These are phyloP conservation scores for Cephus sareptanus DNA, from an alignment of 2,888 invertebrate species.

Conservation along the genomic window DNA sequence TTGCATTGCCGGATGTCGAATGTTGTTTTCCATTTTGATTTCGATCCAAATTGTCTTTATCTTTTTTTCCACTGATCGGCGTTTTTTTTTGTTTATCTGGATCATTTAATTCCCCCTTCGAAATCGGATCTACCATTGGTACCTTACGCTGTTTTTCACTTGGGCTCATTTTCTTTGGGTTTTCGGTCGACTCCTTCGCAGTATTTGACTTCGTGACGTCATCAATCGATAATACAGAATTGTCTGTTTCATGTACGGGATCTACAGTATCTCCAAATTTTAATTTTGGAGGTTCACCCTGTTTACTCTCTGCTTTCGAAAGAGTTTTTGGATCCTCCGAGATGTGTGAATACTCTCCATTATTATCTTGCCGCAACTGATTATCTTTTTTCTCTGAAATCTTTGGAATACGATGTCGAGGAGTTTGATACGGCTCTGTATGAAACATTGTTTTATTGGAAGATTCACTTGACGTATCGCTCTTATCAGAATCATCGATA, in stretches of 20 bases:
- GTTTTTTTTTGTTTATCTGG: not conserved
- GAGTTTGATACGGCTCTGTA: slow-evolving; percentile 53
- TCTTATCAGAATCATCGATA: slow-evolving; percentile 41
- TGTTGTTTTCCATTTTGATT: slow-evolving; percentile 13
- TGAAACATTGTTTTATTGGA: slow-evolving; percentile 57
- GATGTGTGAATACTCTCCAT: not conserved
- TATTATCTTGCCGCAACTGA: not conserved
- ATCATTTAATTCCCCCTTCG: not conserved
- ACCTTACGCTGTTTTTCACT: not conserved
- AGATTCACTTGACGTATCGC: slow-evolving; percentile 57
- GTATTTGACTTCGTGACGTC: not conserved
- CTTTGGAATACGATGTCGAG: slow-evolving; percentile 37
- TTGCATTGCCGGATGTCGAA: slow-evolving; percentile 5
- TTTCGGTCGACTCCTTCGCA: slow-evolving; percentile 19
- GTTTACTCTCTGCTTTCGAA: not conserved
- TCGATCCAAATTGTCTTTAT: not conserved
- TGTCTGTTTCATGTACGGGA: not conserved
- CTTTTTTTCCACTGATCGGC: not conserved
- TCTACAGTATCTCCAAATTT: not conserved
- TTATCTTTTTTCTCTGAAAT: not conserved
- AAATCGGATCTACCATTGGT: not conserved
- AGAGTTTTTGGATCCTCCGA: not conserved
- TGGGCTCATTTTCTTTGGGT: not conserved
- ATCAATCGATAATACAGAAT: not conserved
- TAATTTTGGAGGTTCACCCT: not conserved